These are phyloP conservation scores for Clivina fossor DNA, from an alignment of 2,888 invertebrate species.

Conservation along the genomic window DNA sequence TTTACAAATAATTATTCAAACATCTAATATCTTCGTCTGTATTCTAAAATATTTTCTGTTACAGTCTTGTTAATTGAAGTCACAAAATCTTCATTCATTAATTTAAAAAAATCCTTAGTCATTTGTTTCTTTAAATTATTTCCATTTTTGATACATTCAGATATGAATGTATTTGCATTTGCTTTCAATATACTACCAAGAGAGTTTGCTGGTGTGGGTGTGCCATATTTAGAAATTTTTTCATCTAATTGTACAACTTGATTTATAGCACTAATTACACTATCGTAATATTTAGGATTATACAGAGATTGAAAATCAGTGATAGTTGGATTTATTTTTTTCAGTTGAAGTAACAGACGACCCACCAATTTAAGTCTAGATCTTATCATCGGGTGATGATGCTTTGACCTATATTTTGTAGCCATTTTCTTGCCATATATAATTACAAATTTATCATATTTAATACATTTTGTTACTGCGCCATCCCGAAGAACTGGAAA, in stretches of 20 bases:
- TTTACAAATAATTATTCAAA: constrained; percentile 27
- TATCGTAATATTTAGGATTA: too few species aligned
- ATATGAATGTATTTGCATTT: too few species aligned
- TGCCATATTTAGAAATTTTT: too few species aligned
- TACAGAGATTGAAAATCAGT: too few species aligned
- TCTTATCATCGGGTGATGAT: constrained; percentile 27
- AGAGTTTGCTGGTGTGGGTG: too few species aligned
- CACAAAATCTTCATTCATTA: neutral
- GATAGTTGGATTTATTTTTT: constrained; percentile 22
- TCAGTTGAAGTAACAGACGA: constrained; percentile 31
- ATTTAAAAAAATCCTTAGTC: neutral
- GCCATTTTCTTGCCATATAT: constrained; percentile 26
- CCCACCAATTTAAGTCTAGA: constrained; percentile 35
- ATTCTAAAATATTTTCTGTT: too few species aligned
- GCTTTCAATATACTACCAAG: too few species aligned
- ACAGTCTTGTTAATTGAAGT: neutral
- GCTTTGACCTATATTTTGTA: too few species aligned
- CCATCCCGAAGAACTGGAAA: constrained; percentile 38
- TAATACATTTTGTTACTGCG: constrained; percentile 22
- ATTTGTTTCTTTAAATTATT: neutral
- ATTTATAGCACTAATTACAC: too few species aligned
- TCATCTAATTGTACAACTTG: too few species aligned
- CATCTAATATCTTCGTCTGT: constrained; percentile 28
- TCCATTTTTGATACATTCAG: too few species aligned
- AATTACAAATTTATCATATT: constrained; percentile 25